phyloP scores from a whole-genome alignment of 2,113 vertebrate species.

The Neopipo cinnamomea region DNA sequence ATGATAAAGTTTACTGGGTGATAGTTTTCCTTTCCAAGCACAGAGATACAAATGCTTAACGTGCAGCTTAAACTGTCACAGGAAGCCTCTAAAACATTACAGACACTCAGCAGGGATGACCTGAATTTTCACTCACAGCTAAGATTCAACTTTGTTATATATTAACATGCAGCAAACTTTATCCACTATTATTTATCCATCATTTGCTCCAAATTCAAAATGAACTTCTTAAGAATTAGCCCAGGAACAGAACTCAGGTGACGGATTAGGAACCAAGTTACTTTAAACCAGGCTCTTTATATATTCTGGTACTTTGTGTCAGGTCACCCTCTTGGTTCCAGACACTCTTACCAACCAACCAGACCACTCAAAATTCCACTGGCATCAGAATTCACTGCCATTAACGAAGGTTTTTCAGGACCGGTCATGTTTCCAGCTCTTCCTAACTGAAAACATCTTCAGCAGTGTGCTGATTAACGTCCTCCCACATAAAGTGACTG shows the following conservation, averaged over 20 bases:
- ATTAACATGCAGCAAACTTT: background rate
- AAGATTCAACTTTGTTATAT: background rate
- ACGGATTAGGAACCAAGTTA: background rate
- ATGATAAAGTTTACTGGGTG: conserved; percentile 8
- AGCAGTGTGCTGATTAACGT: conserved; percentile 43
- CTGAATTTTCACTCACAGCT: background rate
- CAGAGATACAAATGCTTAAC: background rate
- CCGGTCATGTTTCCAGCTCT: conserved; percentile 12
- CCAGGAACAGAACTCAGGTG: background rate
- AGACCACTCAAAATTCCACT: background rate
- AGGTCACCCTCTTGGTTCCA: background rate
- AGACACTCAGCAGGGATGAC: background rate
- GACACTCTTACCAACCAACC: background rate
- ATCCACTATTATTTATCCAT: background rate
- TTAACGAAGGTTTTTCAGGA: conserved; percentile 18
- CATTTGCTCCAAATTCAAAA: background rate
- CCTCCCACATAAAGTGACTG: conserved; percentile 43
- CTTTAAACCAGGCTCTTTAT: background rate
- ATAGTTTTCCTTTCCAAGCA: background rate
- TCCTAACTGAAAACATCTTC: conserved; percentile 46
- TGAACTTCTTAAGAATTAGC: background rate
- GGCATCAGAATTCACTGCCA: background rate
- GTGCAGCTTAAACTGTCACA: background rate
- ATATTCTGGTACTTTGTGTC: background rate
- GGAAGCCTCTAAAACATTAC: background rate